Percentiles rank a stretch among this genome's conserved stretches.
phyloP scores from a whole-genome alignment of 2,797 vertebrate genomes.

The Pseudochaenichthys georgianus region DNA sequence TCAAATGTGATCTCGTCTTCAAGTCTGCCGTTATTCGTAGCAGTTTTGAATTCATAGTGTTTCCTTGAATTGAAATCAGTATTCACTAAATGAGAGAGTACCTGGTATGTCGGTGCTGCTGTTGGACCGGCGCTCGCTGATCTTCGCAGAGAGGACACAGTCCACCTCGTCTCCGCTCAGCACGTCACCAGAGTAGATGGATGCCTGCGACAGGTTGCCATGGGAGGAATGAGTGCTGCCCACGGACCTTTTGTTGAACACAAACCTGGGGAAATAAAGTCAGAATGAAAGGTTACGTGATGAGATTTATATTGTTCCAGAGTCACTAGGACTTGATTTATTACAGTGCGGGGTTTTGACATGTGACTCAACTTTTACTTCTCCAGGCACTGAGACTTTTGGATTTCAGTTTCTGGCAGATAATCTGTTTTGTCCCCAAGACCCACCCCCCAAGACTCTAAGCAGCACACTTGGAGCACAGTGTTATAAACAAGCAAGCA shows the following conservation, averaged over 20 bases:
- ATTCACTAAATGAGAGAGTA: conserved; percentile 48
- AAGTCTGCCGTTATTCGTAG: neutral
- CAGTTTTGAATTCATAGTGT: conserved; percentile 14
- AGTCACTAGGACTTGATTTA: neutral
- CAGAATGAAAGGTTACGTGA: conserved; percentile 7
- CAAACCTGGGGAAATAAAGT: conserved; percentile 81
- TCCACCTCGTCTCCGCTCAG: conserved; percentile 90
- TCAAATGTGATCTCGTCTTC: neutral
- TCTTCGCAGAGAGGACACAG: conserved; percentile 83
- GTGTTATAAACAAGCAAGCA: conserved; percentile 2
- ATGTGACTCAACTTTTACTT: conserved; percentile 25
- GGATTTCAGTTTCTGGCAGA: conserved; percentile 5
- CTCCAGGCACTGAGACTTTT: neutral
- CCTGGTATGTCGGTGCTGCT: conserved; percentile 92
- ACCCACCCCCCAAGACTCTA: neutral
- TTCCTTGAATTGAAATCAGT: neutral
- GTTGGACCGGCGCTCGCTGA: conserved; percentile 88
- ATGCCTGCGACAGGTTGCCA: conserved; percentile 90
- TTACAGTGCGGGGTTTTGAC: neutral
- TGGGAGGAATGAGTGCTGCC: conserved; percentile 87
- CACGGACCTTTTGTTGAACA: conserved; percentile 86
- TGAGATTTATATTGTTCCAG: neutral
- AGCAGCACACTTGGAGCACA: conserved; percentile 3
- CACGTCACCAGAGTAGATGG: conserved; percentile 87
- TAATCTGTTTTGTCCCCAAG: conserved; percentile 11